phyloP scores from a whole-genome alignment of 2,797 vertebrate species.

The Triplophysa bombifrons region DNA sequence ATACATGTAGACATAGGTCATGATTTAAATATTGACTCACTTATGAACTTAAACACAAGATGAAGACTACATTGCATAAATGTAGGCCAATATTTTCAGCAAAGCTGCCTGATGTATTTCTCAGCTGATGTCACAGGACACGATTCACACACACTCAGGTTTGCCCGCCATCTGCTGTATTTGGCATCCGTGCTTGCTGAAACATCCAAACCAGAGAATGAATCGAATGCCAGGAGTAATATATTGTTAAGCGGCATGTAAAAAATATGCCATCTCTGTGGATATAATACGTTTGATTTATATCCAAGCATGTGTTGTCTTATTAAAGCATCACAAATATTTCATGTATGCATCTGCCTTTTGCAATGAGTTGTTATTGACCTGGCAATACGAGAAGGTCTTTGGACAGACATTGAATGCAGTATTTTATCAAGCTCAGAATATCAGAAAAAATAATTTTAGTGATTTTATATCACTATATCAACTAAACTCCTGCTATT shows the following conservation, averaged over 20 bases:
- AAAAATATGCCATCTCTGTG: background rate
- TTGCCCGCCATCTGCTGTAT: slow-evolving; percentile 48
- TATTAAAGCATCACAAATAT: background rate
- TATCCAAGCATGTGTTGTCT: background rate
- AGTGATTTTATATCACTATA: no score
- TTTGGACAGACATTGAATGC: background rate
- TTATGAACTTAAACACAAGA: background rate
- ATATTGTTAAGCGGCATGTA: background rate
- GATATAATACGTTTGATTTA: no score
- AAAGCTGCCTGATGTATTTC: slow-evolving; percentile 34
- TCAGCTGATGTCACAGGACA: slow-evolving; percentile 42
- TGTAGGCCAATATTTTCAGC: slow-evolving; percentile 24
- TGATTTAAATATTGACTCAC: slow-evolving; percentile 6
- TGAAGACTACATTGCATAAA: background rate
- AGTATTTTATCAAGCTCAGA: background rate
- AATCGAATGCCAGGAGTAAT: slow-evolving; percentile 30
- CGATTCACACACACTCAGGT: slow-evolving; percentile 30
- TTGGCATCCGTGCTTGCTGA: slow-evolving; percentile 46
- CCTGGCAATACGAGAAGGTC: background rate
- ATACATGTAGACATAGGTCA: no score
- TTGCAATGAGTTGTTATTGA: background rate
- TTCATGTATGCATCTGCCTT: background rate
- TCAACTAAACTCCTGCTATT: no score
- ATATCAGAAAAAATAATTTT: no score
- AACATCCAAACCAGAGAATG: slow-evolving; percentile 35